A percentile compares a stretch with the other conserved stretches of the same genome.
Evolutionary conservation across 2,113 vertebrate genomes (phyloP).

Genomic region (Acrocephalus arundinaceus): DNA sequence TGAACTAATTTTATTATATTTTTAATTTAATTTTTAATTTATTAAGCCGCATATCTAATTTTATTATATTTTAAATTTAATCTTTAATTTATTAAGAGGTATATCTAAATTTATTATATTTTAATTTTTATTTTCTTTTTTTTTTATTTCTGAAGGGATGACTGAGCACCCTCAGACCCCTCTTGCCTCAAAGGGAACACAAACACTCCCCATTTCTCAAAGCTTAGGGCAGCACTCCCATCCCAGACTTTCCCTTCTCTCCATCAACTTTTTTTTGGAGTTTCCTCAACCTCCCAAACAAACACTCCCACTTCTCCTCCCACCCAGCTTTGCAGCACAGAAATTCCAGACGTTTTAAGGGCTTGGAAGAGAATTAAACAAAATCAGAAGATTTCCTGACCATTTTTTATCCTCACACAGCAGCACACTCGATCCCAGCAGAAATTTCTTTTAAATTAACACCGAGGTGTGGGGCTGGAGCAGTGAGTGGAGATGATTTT

Average conservation of each 20-base stretch:
- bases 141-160: neutral
- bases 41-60: neutral
- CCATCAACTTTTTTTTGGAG: neutral
- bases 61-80: neutral
- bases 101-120: neutral
- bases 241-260: neutral
- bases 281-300: neutral
- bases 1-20: neutral
- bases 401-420: accelerated
- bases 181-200: neutral
- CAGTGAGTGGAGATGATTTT: neutral
- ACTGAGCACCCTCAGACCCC: neutral
- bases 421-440: neutral
- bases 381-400: neutral
- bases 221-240: accelerated
- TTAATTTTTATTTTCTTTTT: neutral
- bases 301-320: neutral
- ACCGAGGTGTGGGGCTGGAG: neutral
- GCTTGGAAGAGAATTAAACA: neutral
- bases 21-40: neutral
- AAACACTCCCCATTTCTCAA: neutral
- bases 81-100: neutral
- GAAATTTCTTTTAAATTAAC: neutral
- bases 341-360: neutral
- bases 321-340: neutral